Conservation (phyloP, 2,888 invertebrate genomes). For the Agrotis ipsilon region DNA sequence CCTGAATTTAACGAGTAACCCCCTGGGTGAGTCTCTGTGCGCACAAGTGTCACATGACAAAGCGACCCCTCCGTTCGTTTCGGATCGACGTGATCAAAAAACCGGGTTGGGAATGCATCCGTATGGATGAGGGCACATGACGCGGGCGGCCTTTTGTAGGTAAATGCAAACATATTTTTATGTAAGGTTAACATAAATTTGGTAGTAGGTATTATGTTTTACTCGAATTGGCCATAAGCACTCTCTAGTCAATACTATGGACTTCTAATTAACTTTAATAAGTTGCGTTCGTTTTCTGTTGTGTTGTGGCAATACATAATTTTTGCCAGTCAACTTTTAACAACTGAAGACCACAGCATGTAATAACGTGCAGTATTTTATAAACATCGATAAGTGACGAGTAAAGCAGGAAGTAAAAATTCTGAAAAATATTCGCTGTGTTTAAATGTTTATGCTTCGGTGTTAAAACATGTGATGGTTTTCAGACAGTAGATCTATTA, state of each 20-base stretch:
- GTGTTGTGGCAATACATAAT: conserved; percentile 6
- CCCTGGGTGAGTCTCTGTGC: conserved; percentile 83
- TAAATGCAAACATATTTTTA: conserved; percentile 37
- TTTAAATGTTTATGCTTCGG: conserved; percentile 52
- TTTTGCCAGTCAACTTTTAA: conserved; percentile 37
- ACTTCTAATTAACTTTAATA: conserved; percentile 4
- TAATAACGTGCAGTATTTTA: conserved; percentile 61
- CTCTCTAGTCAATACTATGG: conserved; percentile 7
- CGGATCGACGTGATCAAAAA: conserved; percentile 86
- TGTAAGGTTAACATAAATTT: conserved; percentile 14
- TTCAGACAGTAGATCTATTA: conserved; percentile 59
- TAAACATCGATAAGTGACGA: conserved; percentile 55
- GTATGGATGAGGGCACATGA: conserved; percentile 77
- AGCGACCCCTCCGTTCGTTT: conserved; percentile 85
- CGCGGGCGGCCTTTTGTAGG: conserved; percentile 54
- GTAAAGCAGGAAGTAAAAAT: conserved; percentile 62
- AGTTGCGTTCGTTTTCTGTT: conserved; percentile 2
- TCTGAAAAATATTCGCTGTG: conserved; percentile 55
- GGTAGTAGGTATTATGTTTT: not conserved
- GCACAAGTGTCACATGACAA: conserved; percentile 90
- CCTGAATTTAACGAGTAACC: conserved; percentile 85
- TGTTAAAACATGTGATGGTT: conserved; percentile 39
- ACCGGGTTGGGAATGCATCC: conserved; percentile 86
- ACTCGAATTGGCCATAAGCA: not conserved
- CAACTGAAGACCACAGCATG: conserved; percentile 36